Percentiles rank a stretch among this genome's conserved stretches.
Evolutionary conservation across 2,113 vertebrate genomes (phyloP).

Genomic region (Clarias magur): DNA sequence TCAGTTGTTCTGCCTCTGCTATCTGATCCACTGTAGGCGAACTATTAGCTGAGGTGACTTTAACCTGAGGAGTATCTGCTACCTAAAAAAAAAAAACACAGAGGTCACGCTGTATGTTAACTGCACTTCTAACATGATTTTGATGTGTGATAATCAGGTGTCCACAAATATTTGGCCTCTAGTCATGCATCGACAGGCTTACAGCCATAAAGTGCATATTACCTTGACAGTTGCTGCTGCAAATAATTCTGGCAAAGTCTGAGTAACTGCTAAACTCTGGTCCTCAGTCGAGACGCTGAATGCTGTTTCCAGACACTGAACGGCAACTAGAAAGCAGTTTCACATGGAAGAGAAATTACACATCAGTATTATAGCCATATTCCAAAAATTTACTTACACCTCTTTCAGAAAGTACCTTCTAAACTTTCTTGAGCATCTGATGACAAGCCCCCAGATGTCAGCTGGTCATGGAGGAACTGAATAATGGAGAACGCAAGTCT

Average conservation of each 20-base stretch:
- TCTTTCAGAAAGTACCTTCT: conserved; percentile 78
- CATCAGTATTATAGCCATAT: neutral
- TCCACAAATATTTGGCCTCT: too few species aligned
- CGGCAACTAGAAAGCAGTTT: conserved; percentile 78
- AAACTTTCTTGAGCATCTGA: conserved; percentile 92
- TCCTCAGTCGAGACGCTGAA: conserved; percentile 89
- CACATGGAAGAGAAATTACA: neutral
- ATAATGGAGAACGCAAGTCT: conserved; percentile 92
- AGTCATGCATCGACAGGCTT: too few species aligned
- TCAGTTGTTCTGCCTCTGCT: conserved; percentile 86
- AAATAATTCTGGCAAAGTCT: conserved; percentile 88
- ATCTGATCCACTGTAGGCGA: conserved; percentile 79
- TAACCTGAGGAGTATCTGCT: conserved; percentile 64
- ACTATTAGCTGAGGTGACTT: conserved; percentile 61
- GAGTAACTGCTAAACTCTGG: conserved; percentile 76
- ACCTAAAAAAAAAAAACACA: conserved; percentile 3
- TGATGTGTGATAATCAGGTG: neutral
- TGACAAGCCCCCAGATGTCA: conserved; percentile 78
- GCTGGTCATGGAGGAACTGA: conserved; percentile 88
- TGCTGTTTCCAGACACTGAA: conserved; percentile 95
- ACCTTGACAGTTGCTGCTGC: conserved; percentile 75
- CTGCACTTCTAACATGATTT: neutral
- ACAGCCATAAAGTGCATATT: neutral
- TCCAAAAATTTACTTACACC: neutral
- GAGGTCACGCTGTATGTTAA: neutral